Percentiles rank a stretch among this genome's conserved stretches.
These are phyloP conservation scores for Eupithecia subfuscata DNA, from an alignment of 2,888 invertebrate genomes.

Conservation along the genomic window DNA sequence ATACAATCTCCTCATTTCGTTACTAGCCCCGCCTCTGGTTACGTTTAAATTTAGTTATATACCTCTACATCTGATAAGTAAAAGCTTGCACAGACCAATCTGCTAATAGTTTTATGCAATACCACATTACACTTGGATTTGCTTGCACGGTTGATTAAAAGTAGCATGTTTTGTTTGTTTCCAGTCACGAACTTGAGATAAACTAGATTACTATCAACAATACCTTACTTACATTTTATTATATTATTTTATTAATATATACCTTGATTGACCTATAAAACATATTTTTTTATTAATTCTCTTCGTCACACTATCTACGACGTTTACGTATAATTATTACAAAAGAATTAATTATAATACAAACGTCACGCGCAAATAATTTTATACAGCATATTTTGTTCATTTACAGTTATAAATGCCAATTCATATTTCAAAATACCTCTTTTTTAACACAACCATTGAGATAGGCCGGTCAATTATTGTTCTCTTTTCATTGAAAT, in stretches of 20 bases:
- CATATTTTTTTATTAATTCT: neutral
- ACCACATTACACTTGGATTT: conserved; percentile 2
- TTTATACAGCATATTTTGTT: too few relatives aligned
- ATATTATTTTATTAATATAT: too few relatives aligned
- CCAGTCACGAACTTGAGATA: conserved; percentile 6
- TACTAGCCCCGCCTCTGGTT: conserved; percentile 47
- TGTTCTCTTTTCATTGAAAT: neutral
- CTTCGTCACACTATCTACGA: too few relatives aligned
- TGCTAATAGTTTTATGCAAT: conserved; percentile 24
- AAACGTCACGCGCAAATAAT: too few relatives aligned
- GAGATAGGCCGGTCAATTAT: neutral
- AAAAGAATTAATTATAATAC: neutral
- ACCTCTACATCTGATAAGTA: conserved; percentile 46
- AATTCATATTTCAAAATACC: neutral
- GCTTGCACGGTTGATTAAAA: conserved; percentile 3
- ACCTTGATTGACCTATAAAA: neutral
- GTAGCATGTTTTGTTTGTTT: conserved; percentile 5
- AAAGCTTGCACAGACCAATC: conserved; percentile 34
- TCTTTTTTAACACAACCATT: neutral
- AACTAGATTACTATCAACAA: neutral
- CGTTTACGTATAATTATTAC: too few relatives aligned
- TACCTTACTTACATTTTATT: too few relatives aligned
- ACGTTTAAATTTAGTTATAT: conserved; percentile 29
- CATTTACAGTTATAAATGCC: neutral
- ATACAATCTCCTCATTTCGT: conserved; percentile 51